Evolutionary conservation across 2,113 vertebrate genomes (phyloP), one percentile per base, ranked within the genome.

Genomic region (Myiagra hebetior): DNA sequence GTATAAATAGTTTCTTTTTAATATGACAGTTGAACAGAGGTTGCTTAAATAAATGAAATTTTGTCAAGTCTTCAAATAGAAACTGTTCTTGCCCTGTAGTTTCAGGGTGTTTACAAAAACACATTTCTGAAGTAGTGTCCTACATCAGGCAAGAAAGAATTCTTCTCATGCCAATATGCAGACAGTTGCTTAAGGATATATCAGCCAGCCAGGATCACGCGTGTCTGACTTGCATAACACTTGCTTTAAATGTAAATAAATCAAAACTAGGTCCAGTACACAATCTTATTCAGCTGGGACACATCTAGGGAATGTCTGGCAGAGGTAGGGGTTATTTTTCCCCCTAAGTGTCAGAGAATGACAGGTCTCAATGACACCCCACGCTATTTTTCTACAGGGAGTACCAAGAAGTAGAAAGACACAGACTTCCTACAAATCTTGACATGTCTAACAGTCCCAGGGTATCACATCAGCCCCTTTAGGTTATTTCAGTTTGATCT

Each of bases 401-500:
- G 33, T n/a, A 91, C 31, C 63, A 72, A 91, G 72, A 64, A 89
- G 62, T 27, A 91, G 76, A 92, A 89, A 93, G 50, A 83, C 7
- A 41, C 50, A 84, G 74, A 75, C 76, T 95, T 86, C 55, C 77
- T 76, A 94, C 10, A 11, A 77, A 91, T 91, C 86, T 87, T 97
- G 94, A 96, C 92, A 93, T 96, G 68, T 62, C 78, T 74, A 92
- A 84, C 84, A 63, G 73, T 93, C 72, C 79, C 90, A 85, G 87
- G 78, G 85, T 94, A 91, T 93, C 92, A 62, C 92, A 95, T 81
- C 81, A 91, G 46, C 70, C 91, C 86, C 91, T 91, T 84, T n/a
- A 89, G 97, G 85, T 97, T 93, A 91, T 95, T 95, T 94, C 95
- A 84, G 57, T 94, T 96, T 95, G 90, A 97, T 96, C 95, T 96